Evolutionary conservation across 2,888 invertebrate species (phyloP), one percentile per base, ranked within the genome.

Genomic region (Onthophagus sagittarius): DNA sequence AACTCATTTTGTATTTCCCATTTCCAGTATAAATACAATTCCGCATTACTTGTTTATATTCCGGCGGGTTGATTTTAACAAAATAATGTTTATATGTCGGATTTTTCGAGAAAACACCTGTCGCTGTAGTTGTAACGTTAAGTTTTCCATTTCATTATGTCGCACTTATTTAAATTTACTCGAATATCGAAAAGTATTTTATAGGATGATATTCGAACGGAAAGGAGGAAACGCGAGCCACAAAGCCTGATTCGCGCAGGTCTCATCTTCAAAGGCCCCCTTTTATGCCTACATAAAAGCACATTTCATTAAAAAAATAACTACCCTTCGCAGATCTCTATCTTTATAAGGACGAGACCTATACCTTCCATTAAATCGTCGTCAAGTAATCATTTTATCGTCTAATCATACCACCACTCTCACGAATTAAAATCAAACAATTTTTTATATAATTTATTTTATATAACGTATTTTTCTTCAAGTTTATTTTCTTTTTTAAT

Each of bases 1-100:
- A 78, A 67, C 67, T 67, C 67, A 67, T 67, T 67, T 67, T 67
- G 32, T 23, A 23, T 67, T 67, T 15, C 31, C 67, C 67, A 67
- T 67, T 67, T 67, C 23, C 67, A 7, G 39, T 53, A 53, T 53
- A 53, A 53, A 53, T 53, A 53, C 39, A 53, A 53, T 53, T 53
- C 39, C 39, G 39, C 39, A 53, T 53, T 53, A 53, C 39, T 53
- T 53, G 39, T 53, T 53, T 53, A 53, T 53, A 53, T 53, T 53
- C 11, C 39, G 6, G 11, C 39, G 39, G 39, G 39, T 53, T 53
- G 39, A 53, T 53, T 53, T 53, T 53, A 53, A 53, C 39, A 53
- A 53, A 53, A 53, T 53, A 53, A 53, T 7, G 39, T 7, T 53
- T 53, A 53, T 11, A 11, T 11, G 39, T 53, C 39, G 9, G 39